phyloP scores from a whole-genome alignment of 2,797 vertebrate species.

The Cyclura pinguis region DNA sequence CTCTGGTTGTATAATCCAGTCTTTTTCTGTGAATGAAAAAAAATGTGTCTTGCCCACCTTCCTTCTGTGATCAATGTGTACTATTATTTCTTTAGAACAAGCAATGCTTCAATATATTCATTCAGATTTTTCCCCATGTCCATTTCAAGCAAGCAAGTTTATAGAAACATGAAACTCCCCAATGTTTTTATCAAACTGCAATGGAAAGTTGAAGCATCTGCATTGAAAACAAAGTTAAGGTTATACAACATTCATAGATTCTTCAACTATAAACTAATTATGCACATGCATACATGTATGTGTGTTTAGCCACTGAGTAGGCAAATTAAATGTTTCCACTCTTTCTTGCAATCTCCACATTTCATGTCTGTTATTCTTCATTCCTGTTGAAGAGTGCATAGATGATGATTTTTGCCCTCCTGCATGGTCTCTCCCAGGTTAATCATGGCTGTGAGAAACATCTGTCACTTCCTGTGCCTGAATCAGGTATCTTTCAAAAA shows the following conservation, averaged over 20 bases:
- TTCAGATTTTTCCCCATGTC: background rate
- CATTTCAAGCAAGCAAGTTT: background rate
- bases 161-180: too few species aligned
- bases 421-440: constrained; percentile 72
- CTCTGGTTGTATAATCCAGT: background rate
- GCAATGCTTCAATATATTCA: background rate
- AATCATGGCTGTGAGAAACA: constrained; percentile 61
- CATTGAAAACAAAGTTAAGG: background rate
- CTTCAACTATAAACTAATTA: too few species aligned
- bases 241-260: too few species aligned
- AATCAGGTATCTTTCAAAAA: constrained; percentile 72
- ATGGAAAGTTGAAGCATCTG: background rate
- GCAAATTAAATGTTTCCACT: background rate
- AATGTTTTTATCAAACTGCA: background rate
- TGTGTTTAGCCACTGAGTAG: background rate
- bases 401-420: constrained; percentile 14
- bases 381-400: background rate
- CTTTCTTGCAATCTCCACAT: background rate
- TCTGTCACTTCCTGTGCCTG: constrained; percentile 64
- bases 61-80: background rate
- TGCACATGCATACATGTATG: background rate
- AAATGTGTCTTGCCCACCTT: background rate
- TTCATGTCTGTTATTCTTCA: constrained; percentile 11
- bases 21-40: background rate
- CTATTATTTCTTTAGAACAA: background rate